Evolutionary conservation across 2,888 invertebrate species (phyloP).

Genomic region (Adineta ricciae): DNA sequence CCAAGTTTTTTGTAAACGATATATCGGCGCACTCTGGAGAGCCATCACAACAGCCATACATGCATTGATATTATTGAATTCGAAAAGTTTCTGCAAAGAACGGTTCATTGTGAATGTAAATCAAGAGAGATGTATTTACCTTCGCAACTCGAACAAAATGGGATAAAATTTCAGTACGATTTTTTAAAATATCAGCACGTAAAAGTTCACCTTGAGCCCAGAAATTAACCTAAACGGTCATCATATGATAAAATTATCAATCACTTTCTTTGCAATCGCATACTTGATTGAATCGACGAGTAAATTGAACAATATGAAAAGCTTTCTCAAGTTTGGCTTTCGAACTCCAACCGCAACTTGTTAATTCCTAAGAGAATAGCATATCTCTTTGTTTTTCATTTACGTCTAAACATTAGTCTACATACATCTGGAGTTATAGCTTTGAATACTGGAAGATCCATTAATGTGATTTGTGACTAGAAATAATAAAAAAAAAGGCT

Average conservation of each 20-base stretch:
- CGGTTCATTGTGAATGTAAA: no score
- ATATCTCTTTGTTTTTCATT: not conserved
- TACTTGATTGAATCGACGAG: slow-evolving; percentile 81
- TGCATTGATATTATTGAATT: slow-evolving; percentile 82
- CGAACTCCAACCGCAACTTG: slow-evolving; percentile 84
- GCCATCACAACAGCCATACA: slow-evolving; percentile 85
- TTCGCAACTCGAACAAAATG: slow-evolving; percentile 85
- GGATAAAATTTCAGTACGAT: slow-evolving; percentile 23
- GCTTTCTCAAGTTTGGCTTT: slow-evolving; percentile 75
- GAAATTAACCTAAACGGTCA: slow-evolving; percentile 35
- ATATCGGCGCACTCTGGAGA: slow-evolving; percentile 80
- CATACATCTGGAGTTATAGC: slow-evolving; percentile 64
- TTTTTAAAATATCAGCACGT: slow-evolving; percentile 16
- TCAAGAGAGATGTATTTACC: not conserved
- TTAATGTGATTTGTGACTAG: slow-evolving; percentile 67
- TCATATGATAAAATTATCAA: not conserved
- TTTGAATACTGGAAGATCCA: slow-evolving; percentile 74
- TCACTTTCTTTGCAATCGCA: not conserved
- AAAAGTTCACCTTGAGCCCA: slow-evolving; percentile 44
- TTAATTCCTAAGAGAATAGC: slow-evolving; percentile 58
- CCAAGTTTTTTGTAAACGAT: slow-evolving; percentile 57
- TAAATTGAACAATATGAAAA: slow-evolving; percentile 85
- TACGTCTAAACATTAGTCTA: slow-evolving; percentile 40
- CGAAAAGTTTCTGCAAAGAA: slow-evolving; percentile 44
- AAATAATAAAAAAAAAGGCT: slow-evolving; percentile 35